phyloP scores from a whole-genome alignment of 2,888 invertebrate genomes.

The Tholera decimalis region DNA sequence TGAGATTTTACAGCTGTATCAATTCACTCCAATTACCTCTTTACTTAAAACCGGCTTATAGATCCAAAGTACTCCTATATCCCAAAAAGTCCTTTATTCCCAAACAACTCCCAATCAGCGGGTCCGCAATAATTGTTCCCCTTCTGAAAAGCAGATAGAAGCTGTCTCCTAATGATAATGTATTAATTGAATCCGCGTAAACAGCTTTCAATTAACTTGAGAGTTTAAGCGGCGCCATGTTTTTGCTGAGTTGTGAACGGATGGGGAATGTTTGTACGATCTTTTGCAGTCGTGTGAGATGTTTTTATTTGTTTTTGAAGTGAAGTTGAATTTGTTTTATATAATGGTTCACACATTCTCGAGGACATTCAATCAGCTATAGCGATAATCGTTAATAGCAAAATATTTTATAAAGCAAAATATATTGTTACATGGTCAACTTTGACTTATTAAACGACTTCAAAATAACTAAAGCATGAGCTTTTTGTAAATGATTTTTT shows the following conservation, averaged over 20 bases:
- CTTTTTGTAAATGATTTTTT: too few species aligned
- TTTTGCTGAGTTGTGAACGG: constrained; percentile 59
- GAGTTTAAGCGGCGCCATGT: constrained; percentile 68
- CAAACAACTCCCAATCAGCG: constrained; percentile 23
- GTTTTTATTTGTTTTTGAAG: constrained; percentile 28
- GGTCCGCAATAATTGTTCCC: constrained; percentile 27
- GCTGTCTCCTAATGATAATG: constrained; percentile 72
- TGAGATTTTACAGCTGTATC: not conserved
- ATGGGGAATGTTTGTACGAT: constrained; percentile 31
- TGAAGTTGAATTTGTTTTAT: not conserved
- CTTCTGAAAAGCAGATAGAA: constrained; percentile 34
- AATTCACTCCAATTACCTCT: not conserved
- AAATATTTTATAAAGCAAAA: too few species aligned
- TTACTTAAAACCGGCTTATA: constrained; percentile 4
- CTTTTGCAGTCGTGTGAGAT: constrained; percentile 30
- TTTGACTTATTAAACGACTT: too few species aligned
- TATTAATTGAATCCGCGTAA: constrained; percentile 75
- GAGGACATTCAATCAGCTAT: too few species aligned
- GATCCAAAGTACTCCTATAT: not conserved
- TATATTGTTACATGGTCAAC: too few species aligned
- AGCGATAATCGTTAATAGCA: too few species aligned
- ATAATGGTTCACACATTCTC: not conserved
- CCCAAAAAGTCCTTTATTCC: not conserved
- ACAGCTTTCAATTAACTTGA: constrained; percentile 76
- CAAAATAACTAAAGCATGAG: too few species aligned